Evolutionary conservation across 2,888 invertebrate genomes (phyloP), one percentile per base, ranked within the genome.

Genomic region (Apamea anceps): DNA sequence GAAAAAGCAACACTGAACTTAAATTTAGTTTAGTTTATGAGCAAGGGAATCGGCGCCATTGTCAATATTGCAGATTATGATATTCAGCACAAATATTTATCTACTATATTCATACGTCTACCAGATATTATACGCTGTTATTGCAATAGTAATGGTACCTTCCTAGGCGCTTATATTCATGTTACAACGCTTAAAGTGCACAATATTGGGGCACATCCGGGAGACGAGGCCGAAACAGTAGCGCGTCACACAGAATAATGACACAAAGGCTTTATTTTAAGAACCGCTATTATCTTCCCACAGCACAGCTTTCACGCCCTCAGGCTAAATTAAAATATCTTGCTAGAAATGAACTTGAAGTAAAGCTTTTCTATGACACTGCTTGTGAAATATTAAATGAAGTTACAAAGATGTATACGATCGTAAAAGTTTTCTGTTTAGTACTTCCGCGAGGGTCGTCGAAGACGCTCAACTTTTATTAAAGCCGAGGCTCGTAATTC

Each of bases 201-300:
- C 85, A 90, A 89, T 87, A 89, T 89, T 85, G 80, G 81, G 74
- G 45, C 77, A 81, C 84, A 81, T 85, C 84, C 85, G 88, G 80
- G 79, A 79, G 86, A 82, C 85, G 77, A 78, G 77, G 74, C 80
- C 68, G 71, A 86, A 72, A 81, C 86, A 85, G 89, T 80, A 77
- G 82, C 79, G 77, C 86, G 86, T 86, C 90, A 92, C 93, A 92
- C 93, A 92, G 90, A 93, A 94, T 95, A 94, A 94, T 94, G 94
- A 92, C 92, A 93, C 93, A 94, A 94, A 94, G 93, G 93, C 93
- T 94, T 95, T 94, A 94, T 94, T 94, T 94, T 94, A 95, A 95
- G 94, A 94, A 92, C 93, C 91, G 92, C 93, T 92, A 94, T 95
- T 95, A 95, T 95, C 93, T 93, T 93, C 91, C 91, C 90, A 89